These are phyloP conservation scores for Meloe dianella DNA, from an alignment of 2,888 invertebrate genomes.

Conservation along the genomic window DNA sequence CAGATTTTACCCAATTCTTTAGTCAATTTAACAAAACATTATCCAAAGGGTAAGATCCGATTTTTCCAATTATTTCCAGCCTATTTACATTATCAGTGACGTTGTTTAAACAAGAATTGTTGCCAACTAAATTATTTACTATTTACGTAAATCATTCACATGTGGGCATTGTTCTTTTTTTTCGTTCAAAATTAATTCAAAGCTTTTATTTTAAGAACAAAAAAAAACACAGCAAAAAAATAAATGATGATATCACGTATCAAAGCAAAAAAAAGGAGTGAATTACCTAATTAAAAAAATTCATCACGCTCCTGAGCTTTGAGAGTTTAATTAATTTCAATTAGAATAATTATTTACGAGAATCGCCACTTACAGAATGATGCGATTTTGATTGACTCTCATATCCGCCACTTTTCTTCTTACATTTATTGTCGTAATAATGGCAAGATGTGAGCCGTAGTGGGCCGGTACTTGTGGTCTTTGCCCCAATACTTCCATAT, in stretches of 20 bases:
- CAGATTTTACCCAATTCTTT: too few relatives aligned
- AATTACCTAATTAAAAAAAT: neutral
- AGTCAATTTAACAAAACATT: too few relatives aligned
- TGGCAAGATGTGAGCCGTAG: conserved; percentile 40
- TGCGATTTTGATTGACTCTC: conserved; percentile 33
- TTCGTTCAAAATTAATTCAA: neutral
- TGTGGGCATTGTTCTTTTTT: neutral
- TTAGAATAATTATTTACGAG: neutral
- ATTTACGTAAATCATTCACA: neutral
- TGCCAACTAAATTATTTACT: neutral
- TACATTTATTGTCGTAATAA: conserved; percentile 35
- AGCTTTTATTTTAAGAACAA: conserved; percentile 3
- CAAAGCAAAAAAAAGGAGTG: neutral
- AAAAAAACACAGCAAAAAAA: neutral
- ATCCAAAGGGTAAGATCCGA: too few relatives aligned
- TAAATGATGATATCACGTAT: neutral
- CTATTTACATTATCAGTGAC: neutral
- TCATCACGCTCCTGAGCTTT: conserved; percentile 3
- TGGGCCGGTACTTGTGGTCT: conserved; percentile 44
- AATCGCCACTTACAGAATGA: conserved; percentile 40
- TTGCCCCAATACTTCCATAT: conserved; percentile 50
- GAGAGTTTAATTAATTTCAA: neutral
- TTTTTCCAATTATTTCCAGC: neutral
- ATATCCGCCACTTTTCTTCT: conserved; percentile 16
- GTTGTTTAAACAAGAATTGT: neutral